phyloP scores from a whole-genome alignment of 1,140 invertebrate genomes.

The Scaptomyza montana region DNA sequence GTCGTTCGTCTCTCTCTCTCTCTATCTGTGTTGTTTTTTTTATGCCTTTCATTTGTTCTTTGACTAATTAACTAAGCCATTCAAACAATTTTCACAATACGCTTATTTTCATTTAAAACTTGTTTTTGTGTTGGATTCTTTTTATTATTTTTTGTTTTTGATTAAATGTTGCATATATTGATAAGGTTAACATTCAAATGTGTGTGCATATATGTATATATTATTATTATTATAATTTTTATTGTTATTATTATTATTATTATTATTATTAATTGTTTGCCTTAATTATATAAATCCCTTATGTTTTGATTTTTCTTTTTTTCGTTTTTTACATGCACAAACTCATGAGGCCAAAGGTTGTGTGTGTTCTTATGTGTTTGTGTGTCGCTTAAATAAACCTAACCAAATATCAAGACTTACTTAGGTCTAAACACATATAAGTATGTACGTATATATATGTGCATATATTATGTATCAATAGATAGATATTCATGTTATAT shows the following conservation, averaged over 20 bases:
- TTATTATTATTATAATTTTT: neutral
- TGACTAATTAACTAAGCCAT: constrained; percentile 12
- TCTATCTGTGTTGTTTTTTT: neutral
- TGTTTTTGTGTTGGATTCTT: neutral
- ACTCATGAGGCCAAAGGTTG: constrained; percentile 70
- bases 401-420: constrained; percentile 47
- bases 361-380: constrained; percentile 10
- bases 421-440: constrained; percentile 21
- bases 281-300: neutral
- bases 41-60: neutral
- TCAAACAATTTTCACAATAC: constrained; percentile 5
- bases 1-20: neutral
- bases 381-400: constrained; percentile 39
- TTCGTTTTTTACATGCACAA: constrained; percentile 22
- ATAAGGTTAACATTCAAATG: constrained; percentile 29
- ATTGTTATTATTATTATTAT: constrained; percentile 13
- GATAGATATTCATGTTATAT: too few relatives aligned
- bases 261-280: constrained; percentile 12
- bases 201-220: constrained; percentile 1
- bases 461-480: too few relatives aligned
- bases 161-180: constrained; percentile 31
- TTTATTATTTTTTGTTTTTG: constrained; percentile 5
- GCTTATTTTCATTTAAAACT: constrained; percentile 13
- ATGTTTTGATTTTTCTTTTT: constrained; percentile 68
- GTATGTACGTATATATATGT: neutral